phyloP scores from a whole-genome alignment of 1,140 invertebrate genomes.

The Drosophila albomicans region DNA sequence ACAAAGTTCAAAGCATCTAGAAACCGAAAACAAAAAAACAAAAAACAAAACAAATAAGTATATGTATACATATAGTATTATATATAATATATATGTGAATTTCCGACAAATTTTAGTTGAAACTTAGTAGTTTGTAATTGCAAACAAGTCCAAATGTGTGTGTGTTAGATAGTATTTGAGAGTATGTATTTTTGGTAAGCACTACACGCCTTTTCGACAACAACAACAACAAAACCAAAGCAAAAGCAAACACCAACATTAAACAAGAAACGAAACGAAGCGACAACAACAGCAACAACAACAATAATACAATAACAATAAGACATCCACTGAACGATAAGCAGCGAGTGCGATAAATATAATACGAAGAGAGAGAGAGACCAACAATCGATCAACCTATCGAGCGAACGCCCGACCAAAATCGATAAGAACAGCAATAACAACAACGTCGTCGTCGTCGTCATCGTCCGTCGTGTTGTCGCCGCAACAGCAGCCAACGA shows the following conservation, averaged over 20 bases:
- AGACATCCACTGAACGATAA: background rate
- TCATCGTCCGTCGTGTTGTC: background rate
- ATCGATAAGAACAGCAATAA: background rate
- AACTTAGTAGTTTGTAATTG: conserved; percentile 33
- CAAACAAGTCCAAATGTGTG: conserved; percentile 43
- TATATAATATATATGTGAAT: conserved; percentile 1
- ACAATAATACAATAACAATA: conserved; percentile 13
- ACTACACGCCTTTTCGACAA: conserved; percentile 30
- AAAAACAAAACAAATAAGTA: background rate
- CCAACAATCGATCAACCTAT: background rate
- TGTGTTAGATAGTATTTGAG: conserved; percentile 42
- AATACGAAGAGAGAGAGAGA: background rate
- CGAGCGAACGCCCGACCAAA: background rate
- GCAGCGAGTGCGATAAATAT: conserved; percentile 5
- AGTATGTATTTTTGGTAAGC: conserved; percentile 54
- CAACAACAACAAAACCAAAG: conserved; percentile 10
- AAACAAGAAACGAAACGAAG: conserved; percentile 6
- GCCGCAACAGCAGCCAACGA: conserved; percentile 17
- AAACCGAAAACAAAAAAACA: background rate
- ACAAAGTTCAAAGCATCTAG: conserved; percentile 40
- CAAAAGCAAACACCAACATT: conserved; percentile 9
- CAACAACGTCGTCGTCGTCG: conserved; percentile 4
- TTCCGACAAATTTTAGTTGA: conserved; percentile 28
- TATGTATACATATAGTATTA: background rate
- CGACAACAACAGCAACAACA: conserved; percentile 19